Conservation (phyloP, 2,113 vertebrate species). For the Silurus meridionalis region DNA sequence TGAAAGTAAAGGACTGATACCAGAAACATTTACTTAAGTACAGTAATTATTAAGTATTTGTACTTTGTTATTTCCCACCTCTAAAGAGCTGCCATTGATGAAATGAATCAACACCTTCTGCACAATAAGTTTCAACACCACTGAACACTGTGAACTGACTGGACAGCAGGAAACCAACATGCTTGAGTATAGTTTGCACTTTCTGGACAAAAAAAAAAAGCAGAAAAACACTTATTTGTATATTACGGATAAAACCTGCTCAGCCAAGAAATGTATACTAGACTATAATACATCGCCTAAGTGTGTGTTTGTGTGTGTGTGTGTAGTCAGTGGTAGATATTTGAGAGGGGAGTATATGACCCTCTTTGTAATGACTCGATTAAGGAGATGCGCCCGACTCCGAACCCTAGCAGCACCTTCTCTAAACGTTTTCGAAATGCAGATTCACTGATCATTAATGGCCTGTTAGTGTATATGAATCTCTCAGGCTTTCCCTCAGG, state of each 20-base stretch:
- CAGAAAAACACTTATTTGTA: not conserved
- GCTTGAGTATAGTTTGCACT: not conserved
- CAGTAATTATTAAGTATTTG: no score
- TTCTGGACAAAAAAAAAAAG: not conserved
- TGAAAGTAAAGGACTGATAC: no score
- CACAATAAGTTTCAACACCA: not conserved
- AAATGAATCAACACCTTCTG: not conserved
- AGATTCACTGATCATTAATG: slow-evolving; percentile 47
- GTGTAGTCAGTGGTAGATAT: slow-evolving; percentile 18
- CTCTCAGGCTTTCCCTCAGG: slow-evolving; percentile 24
- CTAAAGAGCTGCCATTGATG: not conserved
- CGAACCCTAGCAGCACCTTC: not conserved
- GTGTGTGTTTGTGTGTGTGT: not conserved
- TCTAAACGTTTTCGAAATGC: slow-evolving; percentile 37
- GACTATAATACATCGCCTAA: not conserved
- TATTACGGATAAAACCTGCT: not conserved
- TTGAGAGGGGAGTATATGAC: slow-evolving; percentile 28
- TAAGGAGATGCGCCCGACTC: slow-evolving; percentile 23
- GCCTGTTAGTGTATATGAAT: not conserved
- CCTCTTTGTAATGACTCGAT: slow-evolving; percentile 36
- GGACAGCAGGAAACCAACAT: not conserved
- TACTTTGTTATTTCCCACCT: no score
- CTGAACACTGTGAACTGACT: not conserved
- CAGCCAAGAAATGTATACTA: not conserved
- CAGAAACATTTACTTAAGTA: no score